Evolutionary conservation across 2,888 invertebrate genomes (phyloP).

Genomic region (Schizotus pectinicornis): DNA sequence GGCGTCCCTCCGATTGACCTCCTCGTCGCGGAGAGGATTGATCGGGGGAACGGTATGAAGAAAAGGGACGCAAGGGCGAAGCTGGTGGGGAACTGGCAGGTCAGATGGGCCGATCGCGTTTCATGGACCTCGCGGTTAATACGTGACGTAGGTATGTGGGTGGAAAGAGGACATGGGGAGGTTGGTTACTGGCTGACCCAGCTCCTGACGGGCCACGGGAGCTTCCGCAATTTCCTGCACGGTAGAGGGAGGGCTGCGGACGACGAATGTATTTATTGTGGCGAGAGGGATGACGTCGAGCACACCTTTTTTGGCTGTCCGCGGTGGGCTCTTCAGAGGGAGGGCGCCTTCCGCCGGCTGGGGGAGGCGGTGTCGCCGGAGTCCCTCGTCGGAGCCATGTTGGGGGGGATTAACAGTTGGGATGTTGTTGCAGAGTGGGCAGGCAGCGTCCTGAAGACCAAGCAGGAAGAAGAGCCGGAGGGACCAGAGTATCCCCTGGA

Average conservation of each 20-base stretch:
- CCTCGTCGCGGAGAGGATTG: neutral
- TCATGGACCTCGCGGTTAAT: conserved; percentile 15
- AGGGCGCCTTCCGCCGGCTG: neutral
- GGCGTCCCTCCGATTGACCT: conserved; percentile 1
- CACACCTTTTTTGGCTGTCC: conserved; percentile 13
- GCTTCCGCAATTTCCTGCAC: conserved; percentile 15
- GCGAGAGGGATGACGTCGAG: conserved; percentile 6
- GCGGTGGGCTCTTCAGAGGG: conserved; percentile 11
- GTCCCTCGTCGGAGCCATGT: conserved; percentile 6
- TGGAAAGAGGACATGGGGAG: conserved; percentile 6
- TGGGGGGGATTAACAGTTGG: conserved; percentile 3
- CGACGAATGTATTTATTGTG: conserved; percentile 16
- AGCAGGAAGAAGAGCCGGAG: no score
- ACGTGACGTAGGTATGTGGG: conserved; percentile 10
- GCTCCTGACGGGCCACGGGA: conserved; percentile 18
- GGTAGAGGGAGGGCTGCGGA: conserved; percentile 1
- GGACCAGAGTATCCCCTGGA: no score
- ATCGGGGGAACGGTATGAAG: neutral
- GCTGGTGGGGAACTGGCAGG: conserved; percentile 11
- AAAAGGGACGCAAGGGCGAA: neutral
- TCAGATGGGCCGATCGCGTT: conserved; percentile 1
- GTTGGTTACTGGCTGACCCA: conserved; percentile 19
- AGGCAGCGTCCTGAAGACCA: no score
- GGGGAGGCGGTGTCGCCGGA: neutral
- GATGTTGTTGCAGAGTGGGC: neutral